Evolutionary conservation across 2,888 invertebrate genomes (phyloP).

Genomic region (Lamellibrachia satsuma): DNA sequence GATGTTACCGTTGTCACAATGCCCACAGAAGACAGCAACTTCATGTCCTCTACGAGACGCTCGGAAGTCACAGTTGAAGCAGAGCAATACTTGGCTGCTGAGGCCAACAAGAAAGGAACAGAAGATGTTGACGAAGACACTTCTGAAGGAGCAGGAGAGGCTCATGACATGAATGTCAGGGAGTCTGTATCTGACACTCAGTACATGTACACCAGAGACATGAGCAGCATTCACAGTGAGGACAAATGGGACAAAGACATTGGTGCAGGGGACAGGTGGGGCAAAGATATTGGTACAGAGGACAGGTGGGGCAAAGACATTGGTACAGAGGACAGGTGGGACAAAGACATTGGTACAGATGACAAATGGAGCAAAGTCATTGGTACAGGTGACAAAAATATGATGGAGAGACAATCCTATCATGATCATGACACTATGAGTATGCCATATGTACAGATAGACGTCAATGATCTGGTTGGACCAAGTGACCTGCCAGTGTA

Average conservation of each 20-base stretch:
- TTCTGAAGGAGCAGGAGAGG: background rate
- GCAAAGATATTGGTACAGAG: background rate
- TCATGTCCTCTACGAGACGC: background rate
- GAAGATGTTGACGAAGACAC: background rate
- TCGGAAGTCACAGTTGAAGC: background rate
- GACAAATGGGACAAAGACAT: background rate
- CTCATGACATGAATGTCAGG: background rate
- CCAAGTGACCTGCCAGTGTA: background rate
- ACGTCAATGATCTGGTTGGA: background rate
- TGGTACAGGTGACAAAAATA: background rate
- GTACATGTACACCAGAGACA: background rate
- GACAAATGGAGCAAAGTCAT: background rate
- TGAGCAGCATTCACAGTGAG: background rate
- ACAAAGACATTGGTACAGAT: background rate
- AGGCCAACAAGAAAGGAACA: background rate
- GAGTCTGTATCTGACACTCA: background rate
- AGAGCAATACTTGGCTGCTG: background rate
- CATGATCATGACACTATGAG: background rate
- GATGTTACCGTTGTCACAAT: background rate
- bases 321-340: no score
- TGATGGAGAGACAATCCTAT: background rate
- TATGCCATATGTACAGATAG: background rate
- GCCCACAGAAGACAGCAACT: background rate
- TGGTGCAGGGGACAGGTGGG: background rate
- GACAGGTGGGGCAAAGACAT: background rate